Base-by-base conservation (phyloP, 2,888 invertebrate genomes). In the Hololepta plana region DNA sequence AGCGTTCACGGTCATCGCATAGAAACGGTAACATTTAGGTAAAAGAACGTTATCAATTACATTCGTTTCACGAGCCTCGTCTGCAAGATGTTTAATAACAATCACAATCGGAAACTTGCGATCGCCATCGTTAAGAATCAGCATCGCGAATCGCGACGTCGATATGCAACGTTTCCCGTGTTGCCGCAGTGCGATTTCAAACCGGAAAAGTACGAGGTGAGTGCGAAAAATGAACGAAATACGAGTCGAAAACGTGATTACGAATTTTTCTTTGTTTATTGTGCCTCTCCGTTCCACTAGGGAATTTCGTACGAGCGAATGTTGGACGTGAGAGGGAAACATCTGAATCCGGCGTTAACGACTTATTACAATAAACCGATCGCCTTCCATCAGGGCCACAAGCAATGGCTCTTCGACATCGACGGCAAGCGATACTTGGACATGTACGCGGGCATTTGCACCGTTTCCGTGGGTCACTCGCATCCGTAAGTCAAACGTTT, bases 381-480 rank as follows among this genome's bases (percentile, higher is more conserved):
- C 20, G 60, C 90, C 4, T 59, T 96, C 1, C 72, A 80, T 44
- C 79, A 81, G 43, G 93, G 87, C 0, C 65, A 76, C 44, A 85
- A 79, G 72, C 95, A 95, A 53, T 95, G 84, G 79, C 53, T 95
- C 4, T 95, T 71, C 53, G 93, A 95, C 52, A 67, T 79, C 35
- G 63, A 69, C 27, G 90, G 90, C 3, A 71, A 65, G 35, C 64
- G 87, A 40, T 98, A 93, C 53, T 61, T 98, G 36, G 96, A 98
- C 52, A 71, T 96, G 61, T 88, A 91, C 48, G 95, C 76, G 4
- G 96, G 96, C 4, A 95, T 98, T 40, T 93, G 91, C 9, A 98
- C 96, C 0, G 85, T 96, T 19, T 90, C 90, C 27, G 90, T 95
- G 2, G 95, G 95, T 12, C 96, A 96, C 52, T 90, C 88, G 48